A percentile compares a stretch with the other conserved stretches of the same genome.
Conservation (phyloP, 2,888 invertebrate species). For the Psylliodes chrysocephalus region DNA sequence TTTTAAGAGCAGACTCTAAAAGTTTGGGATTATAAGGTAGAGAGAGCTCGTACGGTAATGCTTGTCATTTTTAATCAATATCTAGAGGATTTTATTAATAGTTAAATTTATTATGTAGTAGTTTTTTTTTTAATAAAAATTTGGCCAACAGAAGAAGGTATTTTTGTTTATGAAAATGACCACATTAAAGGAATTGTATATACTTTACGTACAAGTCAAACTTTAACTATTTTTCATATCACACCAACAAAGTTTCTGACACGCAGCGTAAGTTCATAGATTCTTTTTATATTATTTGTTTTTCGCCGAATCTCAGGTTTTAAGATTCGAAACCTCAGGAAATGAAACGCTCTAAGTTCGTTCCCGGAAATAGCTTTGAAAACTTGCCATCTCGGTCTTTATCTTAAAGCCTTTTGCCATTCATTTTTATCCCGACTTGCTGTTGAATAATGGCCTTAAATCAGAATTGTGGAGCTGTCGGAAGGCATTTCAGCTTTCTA, state of each 20-base stretch:
- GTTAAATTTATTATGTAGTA: too few species aligned
- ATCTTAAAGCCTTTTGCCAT: constrained; percentile 55
- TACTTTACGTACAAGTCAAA: not conserved
- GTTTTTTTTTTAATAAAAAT: too few species aligned
- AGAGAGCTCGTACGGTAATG: too few species aligned
- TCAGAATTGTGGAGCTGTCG: constrained; percentile 39
- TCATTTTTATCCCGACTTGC: constrained; percentile 48
- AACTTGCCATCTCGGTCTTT: constrained; percentile 56
- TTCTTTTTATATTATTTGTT: constrained; percentile 26
- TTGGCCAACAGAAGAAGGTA: too few species aligned
- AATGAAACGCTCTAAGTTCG: constrained; percentile 57
- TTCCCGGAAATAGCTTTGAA: constrained; percentile 59
- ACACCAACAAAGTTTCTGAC: constrained; percentile 14
- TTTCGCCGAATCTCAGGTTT: constrained; percentile 23
- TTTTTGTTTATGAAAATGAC: too few species aligned
- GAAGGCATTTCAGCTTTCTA: constrained; percentile 29
- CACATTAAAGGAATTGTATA: too few species aligned
- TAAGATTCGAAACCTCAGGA: constrained; percentile 56
- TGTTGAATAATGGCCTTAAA: constrained; percentile 46
- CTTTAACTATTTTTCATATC: constrained; percentile 16
- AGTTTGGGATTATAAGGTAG: not conserved
- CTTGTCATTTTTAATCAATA: too few species aligned
- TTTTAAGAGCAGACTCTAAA: not conserved
- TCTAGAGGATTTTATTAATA: too few species aligned
- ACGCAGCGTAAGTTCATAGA: not conserved